Evolutionary conservation across 2,797 vertebrate genomes (phyloP), one percentile per base, ranked within the genome.

Genomic region (Lerista edwardsae): DNA sequence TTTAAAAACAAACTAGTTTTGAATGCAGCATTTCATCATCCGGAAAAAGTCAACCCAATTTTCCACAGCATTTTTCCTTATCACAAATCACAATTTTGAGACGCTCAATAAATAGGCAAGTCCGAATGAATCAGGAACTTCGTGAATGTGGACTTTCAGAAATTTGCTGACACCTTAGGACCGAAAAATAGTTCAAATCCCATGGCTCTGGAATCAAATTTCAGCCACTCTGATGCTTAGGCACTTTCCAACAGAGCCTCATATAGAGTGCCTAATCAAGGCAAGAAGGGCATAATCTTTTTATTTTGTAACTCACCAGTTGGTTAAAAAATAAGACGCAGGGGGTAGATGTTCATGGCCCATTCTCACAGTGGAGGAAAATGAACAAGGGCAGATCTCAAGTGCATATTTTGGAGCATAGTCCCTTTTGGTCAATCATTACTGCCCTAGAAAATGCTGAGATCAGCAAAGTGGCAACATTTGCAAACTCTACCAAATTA

Each of bases 121-220:
- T 62, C 62, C 62, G 74, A 76, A 83, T 27, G 14, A 71, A 21
- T 1, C 21, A 44, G 36, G 27, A 25, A 17, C 2, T 2, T 23
- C 21, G 41, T 47, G 41, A 55, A 27, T 69, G 44, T 74, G n/a
- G 21, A 64, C 19, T 64, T 64, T 73, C 31, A 55, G 17, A 51
- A 64, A 71, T 73, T 6, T 64, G 34, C n/a, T 64, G 59, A 79
- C n/a, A 61, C 23, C 39, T 69, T 31, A 39, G 65, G 29, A 44
- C 55, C 14, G 65, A 84, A 83, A 83, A 68, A 83, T 19, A 78
- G 34, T 77, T 71, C 55, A 71, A 77, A 68, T 84, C 57, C n/a
- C 83, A 29, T 11, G 39, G 36, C 34, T 71, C 41, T 36, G 9
- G 51, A 64, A 68, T 64, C 39, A 71, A 72, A 25, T 64, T 23